Base-by-base conservation (phyloP, 2,113 vertebrate genomes). In the Collichthys lucidus region DNA sequence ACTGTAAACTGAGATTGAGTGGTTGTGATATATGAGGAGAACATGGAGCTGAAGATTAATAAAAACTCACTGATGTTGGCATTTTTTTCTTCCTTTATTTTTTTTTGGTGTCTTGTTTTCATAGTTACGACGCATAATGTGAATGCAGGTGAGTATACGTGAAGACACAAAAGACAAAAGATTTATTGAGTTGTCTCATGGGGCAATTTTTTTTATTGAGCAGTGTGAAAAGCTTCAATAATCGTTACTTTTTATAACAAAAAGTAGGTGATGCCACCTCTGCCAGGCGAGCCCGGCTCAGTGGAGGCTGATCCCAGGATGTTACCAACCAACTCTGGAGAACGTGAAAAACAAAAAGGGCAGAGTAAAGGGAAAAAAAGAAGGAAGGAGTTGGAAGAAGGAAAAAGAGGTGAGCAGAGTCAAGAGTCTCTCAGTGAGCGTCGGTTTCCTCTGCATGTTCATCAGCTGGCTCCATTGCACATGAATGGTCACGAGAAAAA, bases 31-130 rank as follows among this genome's bases (percentile, higher is more conserved):
- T 74, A 62, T 77, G 82, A 88, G 84, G 88, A 93, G 82, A 92
- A 89, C 66, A 80, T 88, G 88, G 90, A 93, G 87, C 88, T 94
- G 89, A 93, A 92, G 91, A 92, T 87, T 89, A 96, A 95, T 95
- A 96, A 95, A 95, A 95, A 92, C 92, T 95, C 92, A 95, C 94
- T 90, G 91, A 95, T 95, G 92, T 94, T 95, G 92, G 89, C 78
- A 86, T 86, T 86, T 83, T 35, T 81, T 76, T 8, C n/a, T n/a
- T n/a, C n/a, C n/a, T n/a, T n/a, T n/a, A n/a, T n/a, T n/a, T n/a
- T 8, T 86, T 79, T 79, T 74, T 74, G 22, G 26, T 57, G 69
- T 87, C 49, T 61, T 82, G 24, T 57, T 87, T 79, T 73, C 5
- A 46, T 9, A 75, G 10, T 15, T 61, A n/a, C 11, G 1, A 24